Evolutionary conservation across 2,888 invertebrate species (phyloP), one percentile per base, ranked within the genome.

Genomic region (Bugulina stolonifera): DNA sequence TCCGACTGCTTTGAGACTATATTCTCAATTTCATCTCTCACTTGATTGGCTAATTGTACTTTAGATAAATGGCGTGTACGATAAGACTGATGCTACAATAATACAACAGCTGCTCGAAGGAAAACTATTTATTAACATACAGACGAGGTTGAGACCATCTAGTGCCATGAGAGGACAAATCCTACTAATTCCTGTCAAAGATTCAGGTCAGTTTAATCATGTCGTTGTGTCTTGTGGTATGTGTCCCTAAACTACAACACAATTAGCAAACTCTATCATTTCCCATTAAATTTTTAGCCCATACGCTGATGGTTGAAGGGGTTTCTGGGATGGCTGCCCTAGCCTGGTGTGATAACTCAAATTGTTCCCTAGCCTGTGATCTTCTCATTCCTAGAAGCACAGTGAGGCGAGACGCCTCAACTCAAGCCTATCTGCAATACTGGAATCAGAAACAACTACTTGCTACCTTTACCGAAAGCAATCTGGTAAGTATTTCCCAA

Each of bases 21-120:
- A n/a, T n/a, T 43, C 18, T 43, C 43, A 43, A 10, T 43, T 43
- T 43, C 43, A 43, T 43, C 18, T 43, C 43, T 43, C 43, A 43
- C n/a, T n/a, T n/a, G n/a, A n/a, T n/a, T n/a, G n/a, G n/a, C n/a
- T n/a, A n/a, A n/a, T n/a, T n/a, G n/a, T n/a, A n/a, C n/a, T 73
- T 1, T 73, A 81, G 85, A 89, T 89, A 0, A 90, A 90, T 75
- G 93, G 93, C 1, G 90, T 90, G 0, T 85, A 92, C 54, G 90
- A 91, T 27, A 89, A 90, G 75, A 88, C 92, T 1, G 91, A 90
- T 64, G 92, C 93, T 0, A 89, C 91, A 75, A 90, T 93, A 1
- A 87, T 93, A 69, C 93, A 93, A 77, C 91, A 92, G 0, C 84
- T 94, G 32, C 92, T 93, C 81, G 89, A 89, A 72, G 93, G 92